Evolutionary conservation across 1,140 invertebrate genomes (phyloP), one percentile per base, ranked within the genome.

Genomic region (Drosophila ironensis): DNA sequence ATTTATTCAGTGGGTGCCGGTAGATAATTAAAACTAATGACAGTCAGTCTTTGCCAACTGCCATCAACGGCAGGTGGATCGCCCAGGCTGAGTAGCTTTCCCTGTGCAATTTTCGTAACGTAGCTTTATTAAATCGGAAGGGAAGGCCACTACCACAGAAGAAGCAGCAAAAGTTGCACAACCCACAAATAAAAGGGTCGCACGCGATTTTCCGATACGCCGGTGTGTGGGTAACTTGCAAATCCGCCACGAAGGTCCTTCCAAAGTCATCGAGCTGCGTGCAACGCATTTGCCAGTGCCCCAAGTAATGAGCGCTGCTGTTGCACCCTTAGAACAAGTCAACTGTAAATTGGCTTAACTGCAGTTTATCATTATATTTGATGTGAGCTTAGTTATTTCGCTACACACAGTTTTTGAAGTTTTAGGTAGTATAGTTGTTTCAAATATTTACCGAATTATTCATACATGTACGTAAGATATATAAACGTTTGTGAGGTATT

Each of bases 281-380:
- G 71, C 71, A 50, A 73, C 54, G 71, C 69, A 67, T 63, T 69
- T 51, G 45, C 54, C 52, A 69, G 46, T 38, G 60, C 38, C 46
- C 52, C 46, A 61, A 41, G 47, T 53, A 46, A 42, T 77, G 72
- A 53, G 44, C 68, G 72, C 54, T 47, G 51, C 47, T 51, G 30
- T 70, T 19, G 47, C 67, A 71, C 53, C 57, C 41, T 44, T 25
- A 61, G 38, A 73, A 56, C 73, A 84, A 84, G 63, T 82, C 78
- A 84, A 78, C 78, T 84, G 78, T 84, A 70, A 84, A 82, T 84
- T 82, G 78, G 78, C 77, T 82, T 82, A 82, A 77, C 72, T 61
- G 73, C 53, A 84, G 78, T 82, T 70, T 78, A 84, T 82, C 77
- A 82, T 84, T 82, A 84, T 72, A 77, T 81, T 81, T 81, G 60